Base-by-base conservation (phyloP, 2,888 invertebrate genomes). In the Vannuccia rotundouncinata region DNA sequence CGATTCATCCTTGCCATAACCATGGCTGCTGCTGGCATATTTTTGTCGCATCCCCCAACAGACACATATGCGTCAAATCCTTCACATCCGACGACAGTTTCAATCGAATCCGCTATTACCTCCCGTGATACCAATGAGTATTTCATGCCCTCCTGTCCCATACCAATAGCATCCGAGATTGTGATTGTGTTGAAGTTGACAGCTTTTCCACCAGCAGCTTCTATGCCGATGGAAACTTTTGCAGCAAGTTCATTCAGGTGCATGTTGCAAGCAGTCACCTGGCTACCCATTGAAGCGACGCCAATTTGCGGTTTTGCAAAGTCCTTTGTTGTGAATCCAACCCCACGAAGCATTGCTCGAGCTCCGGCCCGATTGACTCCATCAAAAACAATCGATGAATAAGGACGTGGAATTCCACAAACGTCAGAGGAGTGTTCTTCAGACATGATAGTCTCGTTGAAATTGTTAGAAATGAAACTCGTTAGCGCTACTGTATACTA, bases 91-190 rank as follows among this genome's bases (percentile, higher is more conserved):
- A 79, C 59, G 0, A 80, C 80, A 29, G 31, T 80, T 79, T 80
- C 80, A 22, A 80, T 80, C 0, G 79, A 80, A 27, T 80, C 80
- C 27, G 80, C 79, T 22, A 31, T 81, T 13, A 82, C 0, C 60
- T 80, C 80, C 22, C 80, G 31, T 25, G 29, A 29, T 17, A 60
- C 29, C 17, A 80, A 29, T 0, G 80, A 80, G 31, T 59, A 81
- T 27, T 60, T 25, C 22, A 81, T 81, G 10, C 82, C 82, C 29
- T 81, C 81, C 1, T 29, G 0, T 27, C 80, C 82, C 79, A 79
- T 81, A 28, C 45, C 74, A 31, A 81, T 66, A 25, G 78, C 75
- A 78, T 81, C 82, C 28, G 29, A 78, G 22, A 81, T 73, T 2
- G 80, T 29, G 28, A 80, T 80, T 0, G 80, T 80, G 81, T 59